Evolutionary conservation across 2,888 invertebrate species (phyloP).

Genomic region (Microctonus brassicae): DNA sequence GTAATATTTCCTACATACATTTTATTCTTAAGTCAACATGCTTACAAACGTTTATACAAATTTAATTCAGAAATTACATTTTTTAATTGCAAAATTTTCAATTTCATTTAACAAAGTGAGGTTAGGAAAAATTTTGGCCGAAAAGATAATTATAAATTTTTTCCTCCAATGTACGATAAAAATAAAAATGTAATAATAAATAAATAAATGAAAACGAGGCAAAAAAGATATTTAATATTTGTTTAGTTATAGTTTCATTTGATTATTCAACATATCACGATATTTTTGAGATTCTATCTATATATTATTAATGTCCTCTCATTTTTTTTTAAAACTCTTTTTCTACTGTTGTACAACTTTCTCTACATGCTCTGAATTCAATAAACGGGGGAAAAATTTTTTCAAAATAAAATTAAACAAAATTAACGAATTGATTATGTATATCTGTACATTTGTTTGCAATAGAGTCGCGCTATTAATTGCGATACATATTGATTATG

Average conservation of each 20-base stretch:
- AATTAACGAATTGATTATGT: no score
- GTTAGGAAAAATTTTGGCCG: neutral
- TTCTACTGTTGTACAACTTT: neutral
- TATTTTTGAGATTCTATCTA: neutral
- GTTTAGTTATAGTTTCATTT: neutral
- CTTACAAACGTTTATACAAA: neutral
- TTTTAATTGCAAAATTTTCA: neutral
- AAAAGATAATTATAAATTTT: neutral
- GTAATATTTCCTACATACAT: neutral
- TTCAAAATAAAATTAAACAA: neutral
- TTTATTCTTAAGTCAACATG: neutral
- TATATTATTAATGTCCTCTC: neutral
- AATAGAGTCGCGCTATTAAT: neutral
- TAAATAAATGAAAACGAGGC: neutral
- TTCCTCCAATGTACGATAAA: neutral
- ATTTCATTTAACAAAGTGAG: neutral
- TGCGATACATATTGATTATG: neutral
- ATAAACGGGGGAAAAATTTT: neutral
- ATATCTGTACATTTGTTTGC: neutral
- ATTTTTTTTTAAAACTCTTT: neutral
- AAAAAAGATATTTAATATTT: neutral
- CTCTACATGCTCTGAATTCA: neutral
- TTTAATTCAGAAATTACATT: neutral
- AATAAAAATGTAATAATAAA: neutral
- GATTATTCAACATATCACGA: neutral